Evolutionary conservation across 2,797 vertebrate genomes (phyloP).

Genomic region (Amblyopsis hoosieri): DNA sequence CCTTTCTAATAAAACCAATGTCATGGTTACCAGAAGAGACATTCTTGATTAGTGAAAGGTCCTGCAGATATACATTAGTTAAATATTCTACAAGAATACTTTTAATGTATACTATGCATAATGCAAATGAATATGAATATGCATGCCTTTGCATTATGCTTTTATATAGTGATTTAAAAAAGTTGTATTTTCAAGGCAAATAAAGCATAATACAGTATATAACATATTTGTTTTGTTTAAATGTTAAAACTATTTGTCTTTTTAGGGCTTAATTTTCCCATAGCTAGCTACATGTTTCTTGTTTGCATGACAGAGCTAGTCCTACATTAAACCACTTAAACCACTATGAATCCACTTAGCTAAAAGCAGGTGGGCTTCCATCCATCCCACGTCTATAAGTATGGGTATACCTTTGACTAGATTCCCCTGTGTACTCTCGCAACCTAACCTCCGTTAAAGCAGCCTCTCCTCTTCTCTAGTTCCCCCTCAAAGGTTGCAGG

Average conservation of each 20-base stretch:
- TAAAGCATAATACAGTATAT: too few species aligned
- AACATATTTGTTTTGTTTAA: too few species aligned
- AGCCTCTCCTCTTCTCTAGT: slow-evolving; percentile 48
- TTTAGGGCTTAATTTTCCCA: slow-evolving; percentile 18
- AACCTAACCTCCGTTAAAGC: slow-evolving; percentile 47
- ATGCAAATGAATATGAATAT: too few species aligned
- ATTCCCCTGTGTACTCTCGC: slow-evolving; percentile 53
- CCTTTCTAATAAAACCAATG: slow-evolving; percentile 14
- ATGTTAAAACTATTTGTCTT: neutral
- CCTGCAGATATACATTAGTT: too few species aligned
- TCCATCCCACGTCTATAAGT: slow-evolving; percentile 49
- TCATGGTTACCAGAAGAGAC: neutral
- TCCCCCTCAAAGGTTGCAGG: slow-evolving; percentile 69
- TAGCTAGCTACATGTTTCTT: neutral
- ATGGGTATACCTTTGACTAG: slow-evolving; percentile 62
- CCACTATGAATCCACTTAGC: slow-evolving; percentile 55
- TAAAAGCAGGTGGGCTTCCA: slow-evolving; percentile 65
- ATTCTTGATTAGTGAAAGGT: neutral
- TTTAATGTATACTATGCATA: too few species aligned
- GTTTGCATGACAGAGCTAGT: slow-evolving; percentile 18
- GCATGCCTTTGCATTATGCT: too few species aligned
- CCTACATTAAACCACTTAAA: slow-evolving; percentile 59
- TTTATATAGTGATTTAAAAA: too few species aligned
- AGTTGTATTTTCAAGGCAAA: too few species aligned
- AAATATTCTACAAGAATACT: too few species aligned